Evolutionary conservation across 2,797 vertebrate species (phyloP).

Genomic region (Otolemur crassicaudatus): DNA sequence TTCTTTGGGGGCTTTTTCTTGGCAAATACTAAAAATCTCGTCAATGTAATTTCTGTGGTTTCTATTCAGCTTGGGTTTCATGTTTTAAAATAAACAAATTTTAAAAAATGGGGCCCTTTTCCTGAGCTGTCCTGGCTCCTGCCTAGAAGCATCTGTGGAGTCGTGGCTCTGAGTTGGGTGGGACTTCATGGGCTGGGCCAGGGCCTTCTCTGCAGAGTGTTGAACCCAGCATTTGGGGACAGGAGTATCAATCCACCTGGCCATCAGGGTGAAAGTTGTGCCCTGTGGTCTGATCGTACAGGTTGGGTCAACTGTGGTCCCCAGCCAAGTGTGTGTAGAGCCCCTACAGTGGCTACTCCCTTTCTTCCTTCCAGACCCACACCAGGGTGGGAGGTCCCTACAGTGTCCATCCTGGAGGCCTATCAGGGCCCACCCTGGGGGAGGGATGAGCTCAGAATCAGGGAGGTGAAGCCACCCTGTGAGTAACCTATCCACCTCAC

Average conservation of each 20-base stretch:
- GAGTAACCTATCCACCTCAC: no score
- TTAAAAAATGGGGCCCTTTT: slow-evolving; percentile 72
- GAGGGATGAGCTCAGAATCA: no score
- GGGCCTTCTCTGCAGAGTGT: not conserved
- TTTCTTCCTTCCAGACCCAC: not conserved
- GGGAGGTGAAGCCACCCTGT: not conserved
- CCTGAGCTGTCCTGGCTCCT: not conserved
- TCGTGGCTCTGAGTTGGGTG: not conserved
- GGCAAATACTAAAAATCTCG: slow-evolving; percentile 93
- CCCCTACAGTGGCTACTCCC: not conserved
- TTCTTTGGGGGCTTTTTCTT: slow-evolving; percentile 90
- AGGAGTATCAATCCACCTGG: not conserved
- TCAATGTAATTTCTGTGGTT: slow-evolving; percentile 97
- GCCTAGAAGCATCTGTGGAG: not conserved
- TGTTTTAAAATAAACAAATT: slow-evolving; percentile 96
- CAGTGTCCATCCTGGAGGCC: not conserved
- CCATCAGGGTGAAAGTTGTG: not conserved
- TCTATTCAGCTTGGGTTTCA: slow-evolving; percentile 95
- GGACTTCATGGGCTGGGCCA: not conserved
- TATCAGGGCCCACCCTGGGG: not conserved
- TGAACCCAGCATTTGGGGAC: not conserved
- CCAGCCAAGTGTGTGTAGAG: not conserved
- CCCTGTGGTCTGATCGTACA: not conserved
- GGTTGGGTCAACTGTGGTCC: not conserved
- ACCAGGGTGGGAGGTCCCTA: not conserved